phyloP scores from a whole-genome alignment of 2,113 vertebrate species.

The Acanthochromis polyacanthus region DNA sequence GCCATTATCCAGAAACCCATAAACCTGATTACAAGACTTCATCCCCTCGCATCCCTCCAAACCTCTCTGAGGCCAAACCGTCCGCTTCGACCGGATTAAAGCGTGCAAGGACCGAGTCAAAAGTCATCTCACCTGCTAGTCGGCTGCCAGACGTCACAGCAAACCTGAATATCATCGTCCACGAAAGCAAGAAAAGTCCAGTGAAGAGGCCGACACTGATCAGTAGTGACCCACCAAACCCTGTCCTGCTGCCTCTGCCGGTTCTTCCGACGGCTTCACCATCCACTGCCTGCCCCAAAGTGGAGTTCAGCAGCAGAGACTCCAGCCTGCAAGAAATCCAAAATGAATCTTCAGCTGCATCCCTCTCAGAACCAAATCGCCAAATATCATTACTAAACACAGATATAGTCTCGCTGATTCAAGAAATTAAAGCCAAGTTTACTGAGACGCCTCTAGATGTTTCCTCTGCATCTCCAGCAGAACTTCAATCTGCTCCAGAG shows the following conservation, averaged over 20 bases:
- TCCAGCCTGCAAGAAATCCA: conserved; percentile 17
- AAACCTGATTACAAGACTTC: not conserved
- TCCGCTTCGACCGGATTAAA: conserved; percentile 15
- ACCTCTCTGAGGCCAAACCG: conserved; percentile 12
- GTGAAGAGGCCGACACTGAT: conserved; percentile 44
- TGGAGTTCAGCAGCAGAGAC: conserved; percentile 1
- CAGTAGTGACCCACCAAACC: conserved; percentile 82
- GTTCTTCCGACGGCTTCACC: not conserved
- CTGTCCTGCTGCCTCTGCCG: conserved; percentile 72
- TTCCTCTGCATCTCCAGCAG: not conserved
- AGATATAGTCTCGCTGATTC: not conserved
- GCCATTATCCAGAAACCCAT: not conserved
- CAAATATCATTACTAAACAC: not conserved
- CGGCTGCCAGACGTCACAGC: not conserved
- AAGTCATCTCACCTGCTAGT: conserved; percentile 28
- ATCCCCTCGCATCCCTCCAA: not conserved
- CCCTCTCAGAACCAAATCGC: not conserved
- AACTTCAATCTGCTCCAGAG: not conserved
- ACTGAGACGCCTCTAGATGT: not conserved
- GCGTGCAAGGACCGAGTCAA: conserved; percentile 15
- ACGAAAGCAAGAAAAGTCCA: conserved; percentile 42
- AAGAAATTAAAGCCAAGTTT: conserved; percentile 4
- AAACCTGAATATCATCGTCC: not conserved
- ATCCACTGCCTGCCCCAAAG: conserved; percentile 1
- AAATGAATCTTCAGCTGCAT: not conserved